A percentile compares a stretch with the other conserved stretches of the same genome.
phyloP scores from a whole-genome alignment of 2,113 vertebrate genomes.

The Pelecanoides urinatrix region DNA sequence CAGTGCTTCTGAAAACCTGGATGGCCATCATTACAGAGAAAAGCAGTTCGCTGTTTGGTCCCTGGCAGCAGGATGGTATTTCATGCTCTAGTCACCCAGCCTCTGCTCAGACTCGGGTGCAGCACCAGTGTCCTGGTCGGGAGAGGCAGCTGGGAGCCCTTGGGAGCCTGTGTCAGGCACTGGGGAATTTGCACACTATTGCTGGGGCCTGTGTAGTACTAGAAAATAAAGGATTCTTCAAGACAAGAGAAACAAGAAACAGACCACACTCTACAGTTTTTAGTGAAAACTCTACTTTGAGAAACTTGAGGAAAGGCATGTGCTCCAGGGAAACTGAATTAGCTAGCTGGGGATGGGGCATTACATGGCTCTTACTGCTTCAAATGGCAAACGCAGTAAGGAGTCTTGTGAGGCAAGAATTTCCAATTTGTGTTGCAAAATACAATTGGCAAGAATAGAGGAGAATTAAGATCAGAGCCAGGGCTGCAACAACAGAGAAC shows the following conservation, averaged over 20 bases:
- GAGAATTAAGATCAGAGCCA: neutral
- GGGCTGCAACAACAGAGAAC: neutral
- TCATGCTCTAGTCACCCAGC: neutral
- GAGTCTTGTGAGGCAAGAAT: neutral
- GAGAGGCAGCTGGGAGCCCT: neutral
- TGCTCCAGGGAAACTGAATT: neutral
- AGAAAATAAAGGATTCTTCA: neutral
- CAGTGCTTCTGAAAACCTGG: neutral
- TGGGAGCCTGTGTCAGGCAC: accelerated
- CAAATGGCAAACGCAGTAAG: accelerated
- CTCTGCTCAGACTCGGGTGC: neutral
- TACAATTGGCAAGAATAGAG: neutral
- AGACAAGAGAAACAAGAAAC: neutral
- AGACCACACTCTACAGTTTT: neutral
- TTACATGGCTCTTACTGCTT: neutral
- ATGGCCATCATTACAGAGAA: neutral
- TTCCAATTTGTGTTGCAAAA: neutral
- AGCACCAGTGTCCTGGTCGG: accelerated
- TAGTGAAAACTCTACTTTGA: neutral
- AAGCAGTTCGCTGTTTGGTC: neutral
- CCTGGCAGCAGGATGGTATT: neutral
- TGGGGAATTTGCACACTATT: neutral
- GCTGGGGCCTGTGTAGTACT: neutral
- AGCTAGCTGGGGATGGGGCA: neutral
- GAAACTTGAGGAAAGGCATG: neutral